Conservation (phyloP, 1,140 invertebrate genomes). For the Globodera rostochiensis region DNA sequence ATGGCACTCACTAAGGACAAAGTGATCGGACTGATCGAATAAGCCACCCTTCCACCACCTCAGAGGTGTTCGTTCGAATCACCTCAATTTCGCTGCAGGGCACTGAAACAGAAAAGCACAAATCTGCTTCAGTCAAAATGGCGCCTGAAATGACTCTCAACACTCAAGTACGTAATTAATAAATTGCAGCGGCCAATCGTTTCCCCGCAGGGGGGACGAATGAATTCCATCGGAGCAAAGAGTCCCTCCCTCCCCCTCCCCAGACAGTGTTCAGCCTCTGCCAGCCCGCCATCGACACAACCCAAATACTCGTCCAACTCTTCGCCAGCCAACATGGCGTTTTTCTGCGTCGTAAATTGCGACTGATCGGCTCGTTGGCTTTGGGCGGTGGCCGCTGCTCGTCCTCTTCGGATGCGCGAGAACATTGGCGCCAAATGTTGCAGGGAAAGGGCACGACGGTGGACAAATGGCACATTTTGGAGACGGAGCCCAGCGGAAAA, state of each 20-base stretch:
- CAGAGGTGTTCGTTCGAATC: constrained; percentile 16
- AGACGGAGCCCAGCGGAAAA: background rate
- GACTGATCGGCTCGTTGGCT: constrained; percentile 6
- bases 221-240: too few species aligned
- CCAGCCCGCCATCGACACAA: background rate
- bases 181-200: background rate
- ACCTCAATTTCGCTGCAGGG: constrained; percentile 12
- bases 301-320: constrained; percentile 3
- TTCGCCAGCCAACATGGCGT: background rate
- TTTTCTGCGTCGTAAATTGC: constrained; percentile 16
- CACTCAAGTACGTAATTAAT: background rate
- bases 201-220: constrained; percentile 9
- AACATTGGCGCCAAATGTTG: constrained; percentile 32
- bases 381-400: constrained; percentile 7
- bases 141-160: constrained; percentile 6
- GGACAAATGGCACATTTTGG: constrained; percentile 34
- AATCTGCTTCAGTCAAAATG: constrained; percentile 2
- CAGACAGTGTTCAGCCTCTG: background rate
- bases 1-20: background rate
- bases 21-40: background rate
- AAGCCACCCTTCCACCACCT: too few species aligned
- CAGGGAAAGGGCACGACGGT: constrained; percentile 36
- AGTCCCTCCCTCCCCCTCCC: too few species aligned
- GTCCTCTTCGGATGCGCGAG: constrained; percentile 17
- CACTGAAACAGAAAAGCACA: constrained; percentile 13